Evolutionary conservation across 2,113 vertebrate species (phyloP).

Genomic region (Onychostruthus taczanowskii): DNA sequence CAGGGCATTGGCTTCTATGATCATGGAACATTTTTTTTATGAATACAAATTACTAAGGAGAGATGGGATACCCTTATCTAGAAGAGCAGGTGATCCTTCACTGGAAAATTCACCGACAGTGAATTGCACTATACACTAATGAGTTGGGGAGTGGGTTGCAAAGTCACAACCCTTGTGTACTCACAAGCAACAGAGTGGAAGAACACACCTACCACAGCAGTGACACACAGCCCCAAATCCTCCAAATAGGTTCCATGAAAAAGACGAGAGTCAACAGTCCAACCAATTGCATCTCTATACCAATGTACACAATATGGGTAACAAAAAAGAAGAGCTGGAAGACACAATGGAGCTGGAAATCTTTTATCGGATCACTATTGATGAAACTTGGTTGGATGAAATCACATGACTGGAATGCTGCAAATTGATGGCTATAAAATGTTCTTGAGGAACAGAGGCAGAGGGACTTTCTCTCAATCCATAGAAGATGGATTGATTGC

Average conservation of each 20-base stretch:
- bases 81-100: neutral
- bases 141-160: neutral
- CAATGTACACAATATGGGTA: neutral
- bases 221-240: neutral
- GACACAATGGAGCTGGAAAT: neutral
- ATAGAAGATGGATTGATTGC: neutral
- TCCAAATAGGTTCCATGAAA: neutral
- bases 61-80: neutral
- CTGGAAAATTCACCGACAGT: neutral
- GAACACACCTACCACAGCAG: neutral
- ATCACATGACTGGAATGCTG: neutral
- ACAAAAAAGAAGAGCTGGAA: neutral
- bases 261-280: neutral
- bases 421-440: neutral
- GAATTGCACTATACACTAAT: neutral
- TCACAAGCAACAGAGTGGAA: neutral
- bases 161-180: neutral
- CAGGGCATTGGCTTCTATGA: neutral
- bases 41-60: neutral
- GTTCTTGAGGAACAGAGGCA: neutral
- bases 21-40: neutral
- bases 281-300: neutral
- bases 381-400: neutral
- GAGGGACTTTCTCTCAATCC: neutral
- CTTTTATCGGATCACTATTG: neutral